phyloP scores from a whole-genome alignment of 2,797 vertebrate genomes.

The Sebastes oblongus region DNA sequence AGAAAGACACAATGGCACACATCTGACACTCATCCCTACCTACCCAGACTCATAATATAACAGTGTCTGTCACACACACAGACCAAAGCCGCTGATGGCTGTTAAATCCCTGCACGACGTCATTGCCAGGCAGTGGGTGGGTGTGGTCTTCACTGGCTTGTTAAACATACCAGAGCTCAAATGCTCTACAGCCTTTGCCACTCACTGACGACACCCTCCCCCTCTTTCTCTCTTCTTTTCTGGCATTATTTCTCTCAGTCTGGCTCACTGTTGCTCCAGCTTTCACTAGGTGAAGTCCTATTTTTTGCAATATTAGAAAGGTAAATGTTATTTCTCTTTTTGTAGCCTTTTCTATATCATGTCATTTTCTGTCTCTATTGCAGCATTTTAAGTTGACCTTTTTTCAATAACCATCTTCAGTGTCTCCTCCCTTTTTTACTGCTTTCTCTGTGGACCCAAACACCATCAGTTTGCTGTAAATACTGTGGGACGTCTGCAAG shows the following conservation, averaged over 20 bases:
- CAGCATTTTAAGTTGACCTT: background rate
- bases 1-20: background rate
- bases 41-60: background rate
- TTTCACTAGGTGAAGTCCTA: background rate
- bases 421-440: background rate
- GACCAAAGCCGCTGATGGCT: slow-evolving; percentile 27
- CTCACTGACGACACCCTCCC: slow-evolving; percentile 24
- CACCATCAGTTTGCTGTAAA: background rate
- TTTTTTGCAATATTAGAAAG: background rate
- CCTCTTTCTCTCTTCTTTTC: background rate
- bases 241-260: slow-evolving; percentile 1
- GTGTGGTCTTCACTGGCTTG: slow-evolving; percentile 54
- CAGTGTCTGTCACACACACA: background rate
- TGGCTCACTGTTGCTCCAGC: background rate
- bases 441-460: background rate
- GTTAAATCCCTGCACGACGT: slow-evolving; percentile 27
- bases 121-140: slow-evolving; percentile 51
- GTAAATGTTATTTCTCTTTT: background rate
- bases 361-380: background rate
- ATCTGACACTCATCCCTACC: background rate
- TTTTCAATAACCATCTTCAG: background rate
- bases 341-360: background rate
- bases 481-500: background rate
- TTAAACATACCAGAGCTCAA: slow-evolving; percentile 63
- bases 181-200: slow-evolving; percentile 30